Percentiles rank a stretch among this genome's conserved stretches.
Conservation (phyloP, 1,140 invertebrate species). For the Sycobia sp. region DNA sequence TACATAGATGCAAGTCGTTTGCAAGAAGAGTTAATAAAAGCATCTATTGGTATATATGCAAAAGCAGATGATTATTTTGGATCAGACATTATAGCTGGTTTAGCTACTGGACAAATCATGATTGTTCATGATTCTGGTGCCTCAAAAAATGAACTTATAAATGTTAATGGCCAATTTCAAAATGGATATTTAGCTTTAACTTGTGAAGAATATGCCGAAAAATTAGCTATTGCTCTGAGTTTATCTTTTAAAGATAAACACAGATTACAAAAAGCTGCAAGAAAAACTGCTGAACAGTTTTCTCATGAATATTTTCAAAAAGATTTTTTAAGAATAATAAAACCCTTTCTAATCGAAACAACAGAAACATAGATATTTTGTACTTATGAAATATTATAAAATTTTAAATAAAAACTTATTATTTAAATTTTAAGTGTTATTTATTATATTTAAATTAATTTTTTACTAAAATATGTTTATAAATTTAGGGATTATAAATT, state of each 20-base stretch:
- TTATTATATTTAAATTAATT: too few species aligned
- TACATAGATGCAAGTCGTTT: constrained; percentile 85
- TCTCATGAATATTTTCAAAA: constrained; percentile 13
- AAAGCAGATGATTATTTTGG: constrained; percentile 99
- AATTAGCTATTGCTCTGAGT: background rate
- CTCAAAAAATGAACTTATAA: constrained; percentile 88
- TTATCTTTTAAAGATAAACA: constrained; percentile 1
- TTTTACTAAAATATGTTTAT: background rate
- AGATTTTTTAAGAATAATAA: constrained; percentile 10
- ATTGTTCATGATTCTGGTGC: constrained; percentile 95
- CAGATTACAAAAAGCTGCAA: constrained; percentile 16
- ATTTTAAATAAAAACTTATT: too few species aligned
- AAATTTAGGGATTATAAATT: background rate
- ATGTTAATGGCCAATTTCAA: constrained; percentile 70
- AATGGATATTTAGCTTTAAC: constrained; percentile 83
- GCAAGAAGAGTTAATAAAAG: constrained; percentile 73
- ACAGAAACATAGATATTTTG: background rate
- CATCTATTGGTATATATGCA: constrained; percentile 87
- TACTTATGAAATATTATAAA: too few species aligned
- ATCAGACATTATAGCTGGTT: constrained; percentile 94
- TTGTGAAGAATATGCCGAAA: constrained; percentile 80
- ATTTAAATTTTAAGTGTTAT: too few species aligned
- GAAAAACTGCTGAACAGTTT: constrained; percentile 25
- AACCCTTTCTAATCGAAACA: constrained; percentile 6
- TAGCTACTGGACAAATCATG: constrained; percentile 96